Base-by-base conservation (phyloP, 2,113 vertebrate species). In the Asarcornis scutulata region DNA sequence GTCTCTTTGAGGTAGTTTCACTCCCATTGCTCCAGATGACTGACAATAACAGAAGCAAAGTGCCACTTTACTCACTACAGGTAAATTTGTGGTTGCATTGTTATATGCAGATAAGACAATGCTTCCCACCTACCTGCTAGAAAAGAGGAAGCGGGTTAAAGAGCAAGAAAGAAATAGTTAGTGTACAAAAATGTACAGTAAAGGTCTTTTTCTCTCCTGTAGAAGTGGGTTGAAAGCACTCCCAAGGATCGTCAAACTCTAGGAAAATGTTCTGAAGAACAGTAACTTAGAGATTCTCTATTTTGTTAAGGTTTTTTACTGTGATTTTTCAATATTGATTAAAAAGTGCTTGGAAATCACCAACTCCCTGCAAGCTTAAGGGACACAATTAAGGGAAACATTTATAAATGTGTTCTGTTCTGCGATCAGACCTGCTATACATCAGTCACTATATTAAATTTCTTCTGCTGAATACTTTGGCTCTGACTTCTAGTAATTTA, bases 31-130 rank as follows among this genome's bases (percentile, higher is more conserved):
- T 89, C 7, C 36, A 69, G 63, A 29, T 69, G 85, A 69, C 46
- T 87, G 67, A 64, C 67, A 89, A 18, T n/a, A 91, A 44, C n/a
- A 93, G 8, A 72, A 88, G 27, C 25, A 77, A 93, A 85, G 79
- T 88, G 55, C 46, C 52, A 71, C 64, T 93, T 92, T 83, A 58
- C 21, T 50, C 25, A 36, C 55, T 83, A 74, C 46, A 86, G 50
- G n/a, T 59, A 86, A 73, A 89, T 95, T 83, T 86, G n/a, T 88
- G 32, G 34, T 77, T 94, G 7, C 55, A 67, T 88, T 88, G 63
- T 86, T 90, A 31, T 27, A 58, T 44, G 56, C 80, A 89, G 68
- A 42, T 86, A 88, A 92, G 81, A 34, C 52, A 46, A 27, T 50
- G 9, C 75, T 95, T 95, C 38, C 48, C 14, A 14, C 62, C 82